Evolutionary conservation across 2,888 invertebrate genomes (phyloP).

Genomic region (Acronicta alni): DNA sequence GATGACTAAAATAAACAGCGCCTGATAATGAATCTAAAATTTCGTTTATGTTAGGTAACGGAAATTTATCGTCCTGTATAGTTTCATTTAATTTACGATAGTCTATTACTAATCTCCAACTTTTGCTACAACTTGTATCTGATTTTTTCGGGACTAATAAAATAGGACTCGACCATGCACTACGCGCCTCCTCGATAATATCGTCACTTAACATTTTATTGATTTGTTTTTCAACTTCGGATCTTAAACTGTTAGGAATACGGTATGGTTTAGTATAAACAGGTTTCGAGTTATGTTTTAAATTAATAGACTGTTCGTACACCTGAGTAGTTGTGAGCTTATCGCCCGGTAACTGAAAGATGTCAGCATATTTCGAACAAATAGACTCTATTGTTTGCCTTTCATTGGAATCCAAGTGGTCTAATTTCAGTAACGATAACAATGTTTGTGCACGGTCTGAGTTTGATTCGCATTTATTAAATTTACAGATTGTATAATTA

Average conservation of each 20-base stretch:
- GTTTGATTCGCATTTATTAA: neutral
- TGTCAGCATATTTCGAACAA: neutral
- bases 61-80: neutral
- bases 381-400: neutral
- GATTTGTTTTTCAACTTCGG: neutral
- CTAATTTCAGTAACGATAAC: constrained; percentile 3
- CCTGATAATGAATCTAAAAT: neutral
- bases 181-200: neutral
- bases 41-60: neutral
- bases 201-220: neutral
- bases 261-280: neutral
- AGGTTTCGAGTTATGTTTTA: neutral
- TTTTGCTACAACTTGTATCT: neutral
- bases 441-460: neutral
- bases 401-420: constrained; percentile 1
- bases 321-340: neutral
- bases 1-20: neutral
- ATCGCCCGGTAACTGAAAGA: neutral
- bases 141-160: neutral
- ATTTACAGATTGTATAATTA: constrained; percentile 4
- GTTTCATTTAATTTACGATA: neutral
- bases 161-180: constrained; percentile 1
- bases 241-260: neutral
- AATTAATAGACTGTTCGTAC: neutral
- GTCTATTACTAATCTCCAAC: constrained; percentile 1